Evolutionary conservation across 2,888 invertebrate species (phyloP), one percentile per base, ranked within the genome.

Genomic region (Tuberolachnus salignus): DNA sequence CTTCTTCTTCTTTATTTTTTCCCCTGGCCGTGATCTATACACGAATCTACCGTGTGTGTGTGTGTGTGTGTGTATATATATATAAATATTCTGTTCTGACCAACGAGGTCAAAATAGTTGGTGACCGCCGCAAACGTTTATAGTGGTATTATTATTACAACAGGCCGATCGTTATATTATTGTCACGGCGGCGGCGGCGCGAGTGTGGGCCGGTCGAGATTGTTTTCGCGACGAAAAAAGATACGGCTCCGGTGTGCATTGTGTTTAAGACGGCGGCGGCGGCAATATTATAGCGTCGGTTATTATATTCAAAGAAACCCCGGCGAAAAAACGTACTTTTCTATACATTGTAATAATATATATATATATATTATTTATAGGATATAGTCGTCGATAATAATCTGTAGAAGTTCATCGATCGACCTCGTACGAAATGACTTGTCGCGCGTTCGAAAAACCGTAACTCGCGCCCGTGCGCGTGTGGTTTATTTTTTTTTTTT

Each of bases 381-480:
- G 23, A 66, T n/a, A n/a, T n/a, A 46, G 21, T 16, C 66, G 21
- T 8, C 21, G 21, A 34, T 23, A 67, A 67, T 67, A 51, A n/a
- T 34, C n/a, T 19, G 23, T 26, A 14, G n/a, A n/a, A 59, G 59
- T 72, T 72, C 59, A 61, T 72, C 59, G 49, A 6, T 34, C 71
- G 59, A 34, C 71, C 59, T 72, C 71, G 59, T 46, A 49, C 71
- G 59, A 46, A 23, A 59, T 72, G 42, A 34, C 53, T 49, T 61
- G 71, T 72, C 59, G 59, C 34, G 49, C 21, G 66, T 49, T 49
- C 46, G 9, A 59, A 34, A n/a, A 16, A 26, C 49, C 66, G 26
- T 23, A 49, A 26, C 14, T 34, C 6, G 16, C 1, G n/a, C n/a
- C n/a, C n/a, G n/a, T n/a, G n/a, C n/a, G n/a, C n/a, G n/a, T n/a